phyloP scores from a whole-genome alignment of 2,797 vertebrate species.

The Chaunax sp. region DNA sequence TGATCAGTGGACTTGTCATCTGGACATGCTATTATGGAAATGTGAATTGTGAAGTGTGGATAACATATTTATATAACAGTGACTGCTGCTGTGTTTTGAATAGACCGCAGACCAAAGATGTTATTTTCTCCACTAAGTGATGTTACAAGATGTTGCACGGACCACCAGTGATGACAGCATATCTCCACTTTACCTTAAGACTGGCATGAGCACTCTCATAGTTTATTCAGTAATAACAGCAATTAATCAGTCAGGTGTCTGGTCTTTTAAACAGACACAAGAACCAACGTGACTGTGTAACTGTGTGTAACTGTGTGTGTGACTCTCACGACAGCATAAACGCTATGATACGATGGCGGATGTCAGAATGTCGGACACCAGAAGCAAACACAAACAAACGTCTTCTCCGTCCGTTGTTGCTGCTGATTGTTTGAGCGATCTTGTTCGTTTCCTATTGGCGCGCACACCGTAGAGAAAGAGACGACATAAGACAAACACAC shows the following conservation, averaged over 20 bases:
- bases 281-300: background rate
- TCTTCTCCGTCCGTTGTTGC: constrained; percentile 13
- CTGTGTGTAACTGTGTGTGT: background rate
- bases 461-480: background rate
- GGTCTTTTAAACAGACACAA: constrained; percentile 1
- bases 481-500: background rate
- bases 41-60: background rate
- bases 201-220: constrained; percentile 3
- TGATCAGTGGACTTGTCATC: background rate
- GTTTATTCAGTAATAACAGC: constrained; percentile 22
- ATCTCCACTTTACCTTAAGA: constrained; percentile 22
- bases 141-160: constrained; percentile 11
- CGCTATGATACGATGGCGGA: constrained; percentile 22
- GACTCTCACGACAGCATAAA: background rate
- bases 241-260: constrained; percentile 11
- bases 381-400: constrained; percentile 30
- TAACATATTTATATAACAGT: background rate
- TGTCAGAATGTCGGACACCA: constrained; percentile 11
- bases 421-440: constrained; percentile 24
- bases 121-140: constrained; percentile 26
- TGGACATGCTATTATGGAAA: background rate
- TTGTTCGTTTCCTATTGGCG: constrained; percentile 4
- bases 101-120: background rate
- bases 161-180: constrained; percentile 7
- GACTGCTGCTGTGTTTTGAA: constrained; percentile 2